Evolutionary conservation across 2,888 invertebrate species (phyloP), one percentile per base, ranked within the genome.

Genomic region (Agelastica alni): DNA sequence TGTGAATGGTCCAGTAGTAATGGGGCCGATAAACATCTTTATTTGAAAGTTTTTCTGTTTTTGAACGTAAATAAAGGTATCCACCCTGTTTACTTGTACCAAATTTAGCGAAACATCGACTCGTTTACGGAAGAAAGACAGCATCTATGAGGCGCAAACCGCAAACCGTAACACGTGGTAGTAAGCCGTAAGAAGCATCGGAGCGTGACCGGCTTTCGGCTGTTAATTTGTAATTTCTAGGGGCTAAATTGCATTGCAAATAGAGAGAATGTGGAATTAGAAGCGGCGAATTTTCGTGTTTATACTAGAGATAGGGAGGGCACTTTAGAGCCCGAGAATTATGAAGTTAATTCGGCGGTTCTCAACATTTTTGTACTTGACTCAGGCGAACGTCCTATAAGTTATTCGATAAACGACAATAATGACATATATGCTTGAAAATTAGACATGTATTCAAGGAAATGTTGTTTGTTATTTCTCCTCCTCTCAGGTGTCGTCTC

Each of bases 221-320:
- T 65, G 71, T 70, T 71, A 72, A 74, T 73, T 39, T 73, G 72
- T 73, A 73, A 73, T 73, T 73, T 72, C 73, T 70, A 69, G 67
- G 69, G 67, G 68, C 66, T 70, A 70, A 70, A 70, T 71, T 71
- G 71, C 72, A 69, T 66, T 66, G 66, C 66, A 66, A 60, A 60
- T 60, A 60, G 57, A 60, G 48, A 55, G n/a, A n/a, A n/a, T n/a
- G 55, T 52, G 55, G 55, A 55, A 57, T 54, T 51, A 59, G 57
- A 32, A 41, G 28, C 22, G 53, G 32, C 13, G 37, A 22, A 47
- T 37, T 47, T 17, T 18, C 9, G 48, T 48, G 48, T 48, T 48
- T 48, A 39, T 48, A 39, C 26, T 39, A 48, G 39, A 30, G 39
- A 31, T 39, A 48, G 39, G 39, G 39, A 31, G 43, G 31, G 30